Percentiles rank a stretch among this genome's conserved stretches.
Evolutionary conservation across 2,888 invertebrate genomes (phyloP).

Genomic region (Meteorus cinctellus): DNA sequence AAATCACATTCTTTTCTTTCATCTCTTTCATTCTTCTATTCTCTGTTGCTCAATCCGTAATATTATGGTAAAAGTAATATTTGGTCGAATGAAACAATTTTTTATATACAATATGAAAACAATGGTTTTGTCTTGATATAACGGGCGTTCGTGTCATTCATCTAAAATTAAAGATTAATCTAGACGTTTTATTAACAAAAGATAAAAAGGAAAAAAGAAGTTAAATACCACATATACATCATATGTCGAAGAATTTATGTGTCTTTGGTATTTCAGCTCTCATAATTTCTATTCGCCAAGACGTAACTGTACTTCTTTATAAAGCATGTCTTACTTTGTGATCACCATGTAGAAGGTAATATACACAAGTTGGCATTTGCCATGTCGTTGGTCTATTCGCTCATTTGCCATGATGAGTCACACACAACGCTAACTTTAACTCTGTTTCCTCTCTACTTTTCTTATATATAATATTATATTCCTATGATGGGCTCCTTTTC

Average conservation of each 20-base stretch:
- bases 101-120: slow-evolving; percentile 49
- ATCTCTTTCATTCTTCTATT: slow-evolving; percentile 34
- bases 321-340: slow-evolving; percentile 28
- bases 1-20: slow-evolving; percentile 24
- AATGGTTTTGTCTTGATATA: slow-evolving; percentile 56
- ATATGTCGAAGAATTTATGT: neutral
- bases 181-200: slow-evolving; percentile 6
- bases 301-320: slow-evolving; percentile 29
- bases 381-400: slow-evolving; percentile 62
- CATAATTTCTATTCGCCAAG: slow-evolving; percentile 9
- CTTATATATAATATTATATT: slow-evolving; percentile 9
- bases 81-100: slow-evolving; percentile 59
- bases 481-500: slow-evolving; percentile 41
- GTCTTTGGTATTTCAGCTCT: slow-evolving; percentile 20
- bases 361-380: slow-evolving; percentile 55
- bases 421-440: slow-evolving; percentile 47
- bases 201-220: slow-evolving; percentile 10
- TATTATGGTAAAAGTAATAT: slow-evolving; percentile 69
- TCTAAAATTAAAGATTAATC: slow-evolving; percentile 36
- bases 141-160: slow-evolving; percentile 58
- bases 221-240: neutral
- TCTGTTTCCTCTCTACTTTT: neutral
- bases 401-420: slow-evolving; percentile 65
- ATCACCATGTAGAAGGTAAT: slow-evolving; percentile 35
- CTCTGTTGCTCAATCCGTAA: slow-evolving; percentile 41